Evolutionary conservation across 1,140 invertebrate genomes (phyloP).

Genomic region (Drosophila saltans): DNA sequence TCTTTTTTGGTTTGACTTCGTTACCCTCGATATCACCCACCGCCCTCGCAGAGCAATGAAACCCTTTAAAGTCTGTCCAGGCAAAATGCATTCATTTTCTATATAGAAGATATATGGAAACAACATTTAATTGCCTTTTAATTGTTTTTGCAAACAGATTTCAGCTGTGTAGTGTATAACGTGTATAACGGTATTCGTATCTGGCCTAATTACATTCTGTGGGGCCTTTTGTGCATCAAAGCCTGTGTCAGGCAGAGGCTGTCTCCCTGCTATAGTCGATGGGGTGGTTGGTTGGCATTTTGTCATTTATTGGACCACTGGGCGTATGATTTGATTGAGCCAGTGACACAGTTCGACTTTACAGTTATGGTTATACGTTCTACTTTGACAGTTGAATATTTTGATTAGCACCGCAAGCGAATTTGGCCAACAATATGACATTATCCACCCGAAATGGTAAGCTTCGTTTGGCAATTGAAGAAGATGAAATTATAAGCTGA

Average conservation of each 20-base stretch:
- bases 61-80: slow-evolving; percentile 61
- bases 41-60: background rate
- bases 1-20: slow-evolving; percentile 36
- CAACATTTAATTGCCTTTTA: slow-evolving; percentile 78
- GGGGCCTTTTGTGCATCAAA: background rate
- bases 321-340: slow-evolving; percentile 77
- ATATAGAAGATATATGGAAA: slow-evolving; percentile 29
- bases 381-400: slow-evolving; percentile 66
- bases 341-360: slow-evolving; percentile 68
- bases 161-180: slow-evolving; percentile 20
- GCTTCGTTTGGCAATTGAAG: slow-evolving; percentile 71
- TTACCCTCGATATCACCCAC: slow-evolving; percentile 3
- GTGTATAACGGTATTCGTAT: slow-evolving; percentile 45
- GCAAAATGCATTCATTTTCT: slow-evolving; percentile 22
- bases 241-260: no score
- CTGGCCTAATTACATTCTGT: slow-evolving; percentile 73
- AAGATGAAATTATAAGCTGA: slow-evolving; percentile 36
- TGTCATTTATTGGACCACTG: slow-evolving; percentile 81
- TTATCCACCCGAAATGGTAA: slow-evolving; percentile 46
- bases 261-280: background rate
- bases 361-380: slow-evolving; percentile 14
- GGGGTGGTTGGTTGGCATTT: slow-evolving; percentile 43
- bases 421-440: slow-evolving; percentile 60
- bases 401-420: slow-evolving; percentile 74
- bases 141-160: slow-evolving; percentile 75